Percentiles rank a stretch among this genome's conserved stretches.
These are phyloP conservation scores for Eristalis tenax DNA, from an alignment of 2,888 invertebrate species.

Conservation along the genomic window DNA sequence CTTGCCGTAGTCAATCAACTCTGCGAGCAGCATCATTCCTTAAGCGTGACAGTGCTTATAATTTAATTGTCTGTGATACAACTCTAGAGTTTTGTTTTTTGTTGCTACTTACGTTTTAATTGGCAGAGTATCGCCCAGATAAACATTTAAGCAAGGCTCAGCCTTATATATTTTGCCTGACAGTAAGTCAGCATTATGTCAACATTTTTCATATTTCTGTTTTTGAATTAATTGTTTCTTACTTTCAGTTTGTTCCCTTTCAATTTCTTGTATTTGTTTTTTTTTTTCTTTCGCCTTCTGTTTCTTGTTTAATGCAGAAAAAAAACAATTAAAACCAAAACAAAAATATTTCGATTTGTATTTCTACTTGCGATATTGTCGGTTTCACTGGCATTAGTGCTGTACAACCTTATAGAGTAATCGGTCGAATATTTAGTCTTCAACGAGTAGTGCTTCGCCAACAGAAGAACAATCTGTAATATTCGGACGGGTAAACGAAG, in stretches of 20 bases:
- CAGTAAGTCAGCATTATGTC: not conserved
- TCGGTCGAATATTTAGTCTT: slow-evolving; percentile 32
- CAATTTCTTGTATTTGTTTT: not conserved
- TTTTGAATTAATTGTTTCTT: not conserved
- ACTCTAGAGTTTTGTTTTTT: not conserved
- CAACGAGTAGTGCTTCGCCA: not conserved
- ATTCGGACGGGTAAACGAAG: not conserved
- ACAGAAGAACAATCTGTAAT: slow-evolving; percentile 15
- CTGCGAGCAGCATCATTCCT: not conserved
- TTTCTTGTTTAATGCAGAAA: slow-evolving; percentile 9
- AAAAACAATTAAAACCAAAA: slow-evolving; percentile 1
- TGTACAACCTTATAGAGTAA: slow-evolving; percentile 42
- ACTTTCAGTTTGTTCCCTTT: too few relatives aligned
- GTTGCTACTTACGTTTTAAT: not conserved
- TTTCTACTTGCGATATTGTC: slow-evolving; percentile 30
- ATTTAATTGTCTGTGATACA: slow-evolving; percentile 9
- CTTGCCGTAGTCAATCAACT: slow-evolving; percentile 1
- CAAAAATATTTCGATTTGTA: slow-evolving; percentile 9
- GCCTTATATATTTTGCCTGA: not conserved
- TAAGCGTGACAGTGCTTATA: not conserved
- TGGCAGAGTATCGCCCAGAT: not conserved
- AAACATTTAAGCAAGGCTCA: not conserved
- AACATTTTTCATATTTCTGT: not conserved
- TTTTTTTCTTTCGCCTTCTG: not conserved
- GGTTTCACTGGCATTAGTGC: slow-evolving; percentile 43